A percentile compares a stretch with the other conserved stretches of the same genome.
Evolutionary conservation across 2,113 vertebrate genomes (phyloP).

Genomic region (Rhombomys opimus): DNA sequence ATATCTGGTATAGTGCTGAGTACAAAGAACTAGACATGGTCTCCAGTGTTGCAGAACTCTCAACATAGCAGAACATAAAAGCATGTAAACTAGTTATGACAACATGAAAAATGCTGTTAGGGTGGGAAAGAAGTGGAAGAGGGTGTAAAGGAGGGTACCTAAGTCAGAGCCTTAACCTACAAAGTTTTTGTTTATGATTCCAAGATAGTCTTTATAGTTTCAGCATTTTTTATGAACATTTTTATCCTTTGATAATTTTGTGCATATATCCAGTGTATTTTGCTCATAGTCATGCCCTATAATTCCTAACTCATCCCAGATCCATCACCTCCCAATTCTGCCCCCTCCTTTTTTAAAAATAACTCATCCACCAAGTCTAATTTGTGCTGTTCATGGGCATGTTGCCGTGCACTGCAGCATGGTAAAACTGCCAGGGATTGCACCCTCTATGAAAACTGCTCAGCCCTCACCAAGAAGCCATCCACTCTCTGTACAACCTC

Average conservation of each 20-base stretch:
- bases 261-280: not conserved
- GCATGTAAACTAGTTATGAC: not conserved
- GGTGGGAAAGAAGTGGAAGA: slow-evolving; percentile 6
- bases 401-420: not conserved
- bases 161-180: not conserved
- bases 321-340: not conserved
- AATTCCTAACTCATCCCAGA: not conserved
- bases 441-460: not conserved
- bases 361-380: not conserved
- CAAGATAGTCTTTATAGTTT: not conserved
- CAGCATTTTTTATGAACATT: not conserved
- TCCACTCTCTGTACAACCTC: not conserved
- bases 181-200: slow-evolving; percentile 15
- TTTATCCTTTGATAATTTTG: not conserved
- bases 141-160: not conserved
- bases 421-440: not conserved
- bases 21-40: slow-evolving; percentile 9
- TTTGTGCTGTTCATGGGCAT: not conserved
- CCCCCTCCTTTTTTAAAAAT: not conserved
- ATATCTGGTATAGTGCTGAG: not conserved
- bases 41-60: not conserved
- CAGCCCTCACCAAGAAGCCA: not conserved
- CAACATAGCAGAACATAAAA: not conserved
- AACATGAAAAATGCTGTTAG: not conserved
- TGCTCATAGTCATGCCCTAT: not conserved